Conservation (phyloP, 2,888 invertebrate species). For the Drosophila neotestacea region DNA sequence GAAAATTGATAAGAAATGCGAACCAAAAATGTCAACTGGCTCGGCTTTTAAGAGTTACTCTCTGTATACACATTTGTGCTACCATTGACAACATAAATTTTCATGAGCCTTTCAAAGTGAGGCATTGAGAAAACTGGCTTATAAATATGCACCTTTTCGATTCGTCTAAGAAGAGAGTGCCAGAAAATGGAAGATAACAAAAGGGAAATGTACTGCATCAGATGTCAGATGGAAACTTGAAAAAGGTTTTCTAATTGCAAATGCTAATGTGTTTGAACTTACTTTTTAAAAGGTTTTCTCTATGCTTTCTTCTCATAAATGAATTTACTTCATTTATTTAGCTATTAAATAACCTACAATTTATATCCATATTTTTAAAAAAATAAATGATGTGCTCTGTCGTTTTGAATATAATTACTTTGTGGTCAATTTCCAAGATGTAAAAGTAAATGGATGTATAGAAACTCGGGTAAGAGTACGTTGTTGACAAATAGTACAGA, state of each 20-base stretch:
- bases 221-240: not conserved
- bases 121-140: constrained; percentile 21
- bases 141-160: constrained; percentile 47
- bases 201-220: not conserved
- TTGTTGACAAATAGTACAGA: too few relatives aligned
- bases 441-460: too few relatives aligned
- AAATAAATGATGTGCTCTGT: too few relatives aligned
- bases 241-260: not conserved
- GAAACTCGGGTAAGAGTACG: too few relatives aligned
- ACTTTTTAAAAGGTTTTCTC: not conserved
- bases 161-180: constrained; percentile 14
- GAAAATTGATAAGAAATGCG: constrained; percentile 60
- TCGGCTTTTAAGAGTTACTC: constrained; percentile 8
- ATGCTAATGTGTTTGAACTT: constrained; percentile 4
- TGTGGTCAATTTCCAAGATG: too few relatives aligned
- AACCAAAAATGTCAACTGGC: constrained; percentile 38
- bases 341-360: not conserved
- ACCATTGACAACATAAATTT: constrained; percentile 29
- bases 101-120: constrained; percentile 15
- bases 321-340: not conserved
- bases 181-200: constrained; percentile 4
- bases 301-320: not conserved
- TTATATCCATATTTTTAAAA: too few relatives aligned
- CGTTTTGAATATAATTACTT: too few relatives aligned
- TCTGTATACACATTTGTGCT: constrained; percentile 12